Evolutionary conservation across 2,797 vertebrate genomes (phyloP).

Genomic region (Ammospiza maritima): DNA sequence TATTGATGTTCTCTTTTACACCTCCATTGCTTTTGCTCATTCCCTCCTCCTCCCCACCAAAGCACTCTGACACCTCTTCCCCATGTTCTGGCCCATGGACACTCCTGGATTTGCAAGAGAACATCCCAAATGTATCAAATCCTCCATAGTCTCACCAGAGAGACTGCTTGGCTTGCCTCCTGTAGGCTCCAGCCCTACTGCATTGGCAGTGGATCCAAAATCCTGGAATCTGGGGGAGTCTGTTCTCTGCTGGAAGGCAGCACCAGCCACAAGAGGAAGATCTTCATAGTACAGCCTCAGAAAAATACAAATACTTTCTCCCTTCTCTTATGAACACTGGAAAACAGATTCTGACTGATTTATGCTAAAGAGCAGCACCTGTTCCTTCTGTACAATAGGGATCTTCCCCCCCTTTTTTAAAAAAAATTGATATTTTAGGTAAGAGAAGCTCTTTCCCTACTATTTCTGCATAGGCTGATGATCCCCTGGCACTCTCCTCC

Average conservation of each 20-base stretch:
- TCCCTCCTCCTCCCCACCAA: background rate
- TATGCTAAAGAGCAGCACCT: background rate
- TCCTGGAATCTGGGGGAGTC: rapidly evolving
- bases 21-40: background rate
- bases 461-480: background rate
- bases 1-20: constrained; percentile 20
- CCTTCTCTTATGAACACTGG: background rate
- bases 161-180: background rate
- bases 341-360: background rate
- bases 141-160: background rate
- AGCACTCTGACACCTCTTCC: background rate
- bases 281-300: background rate
- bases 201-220: background rate
- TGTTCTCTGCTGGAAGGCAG: background rate
- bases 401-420: rapidly evolving
- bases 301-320: background rate
- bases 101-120: background rate
- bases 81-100: rapidly evolving
- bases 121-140: background rate
- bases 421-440: background rate
- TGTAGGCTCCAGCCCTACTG: background rate
- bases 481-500: background rate
- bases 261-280: background rate
- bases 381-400: background rate
- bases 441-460: background rate